phyloP scores from a whole-genome alignment of 1,140 invertebrate genomes.

The Aphidius ervi region DNA sequence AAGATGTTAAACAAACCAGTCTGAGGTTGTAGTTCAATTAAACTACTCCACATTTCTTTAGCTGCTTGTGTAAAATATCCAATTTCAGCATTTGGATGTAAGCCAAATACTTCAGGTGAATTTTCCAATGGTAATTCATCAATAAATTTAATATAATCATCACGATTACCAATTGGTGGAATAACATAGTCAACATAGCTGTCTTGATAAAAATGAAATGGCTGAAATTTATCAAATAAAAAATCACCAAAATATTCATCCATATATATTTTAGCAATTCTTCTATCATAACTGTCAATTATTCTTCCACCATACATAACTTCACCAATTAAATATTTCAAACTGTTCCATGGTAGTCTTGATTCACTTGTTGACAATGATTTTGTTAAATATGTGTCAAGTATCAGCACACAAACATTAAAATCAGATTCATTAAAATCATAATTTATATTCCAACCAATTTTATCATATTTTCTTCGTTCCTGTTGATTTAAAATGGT shows the following conservation, averaged over 20 bases:
- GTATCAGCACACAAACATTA: conserved; percentile 76
- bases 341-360: conserved; percentile 77
- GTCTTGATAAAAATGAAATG: conserved; percentile 83
- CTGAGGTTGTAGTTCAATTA: conserved; percentile 84
- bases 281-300: conserved; percentile 83
- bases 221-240: conserved; percentile 82
- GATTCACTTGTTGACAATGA: conserved; percentile 58
- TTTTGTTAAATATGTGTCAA: conserved; percentile 78
- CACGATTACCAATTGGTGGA: conserved; percentile 64
- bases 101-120: conserved; percentile 82
- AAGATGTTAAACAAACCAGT: conserved; percentile 57
- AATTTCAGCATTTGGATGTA: conserved; percentile 91
- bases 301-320: conserved; percentile 90
- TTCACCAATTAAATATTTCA: conserved; percentile 89
- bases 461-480: conserved; percentile 85
- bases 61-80: conserved; percentile 82
- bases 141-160: conserved; percentile 69
- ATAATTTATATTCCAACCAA: conserved; percentile 90
- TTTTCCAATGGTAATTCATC: conserved; percentile 70
- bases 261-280: conserved; percentile 83
- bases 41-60: conserved; percentile 75
- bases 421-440: conserved; percentile 93
- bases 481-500: conserved; percentile 55
- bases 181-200: conserved; percentile 73
- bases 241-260: conserved; percentile 93